Evolutionary conservation across 2,888 invertebrate species (phyloP), one percentile per base, ranked within the genome.

Genomic region (Xiphydria camelus): DNA sequence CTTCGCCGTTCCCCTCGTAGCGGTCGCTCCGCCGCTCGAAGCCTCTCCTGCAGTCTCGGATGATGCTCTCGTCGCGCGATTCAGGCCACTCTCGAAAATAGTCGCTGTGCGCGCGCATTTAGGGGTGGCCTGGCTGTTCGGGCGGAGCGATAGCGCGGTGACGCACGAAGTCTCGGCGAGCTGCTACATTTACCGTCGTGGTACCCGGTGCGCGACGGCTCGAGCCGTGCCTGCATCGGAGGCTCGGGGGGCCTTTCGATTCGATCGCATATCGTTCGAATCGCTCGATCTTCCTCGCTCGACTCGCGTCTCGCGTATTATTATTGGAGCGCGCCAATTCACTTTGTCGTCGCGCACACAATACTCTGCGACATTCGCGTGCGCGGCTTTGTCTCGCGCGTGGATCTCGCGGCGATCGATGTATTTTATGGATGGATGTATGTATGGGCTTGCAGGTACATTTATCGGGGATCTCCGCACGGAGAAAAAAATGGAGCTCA

Each of bases 71-170:
- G n/a, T n/a, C 55, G 55, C 59, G 42, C 51, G 47, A 59, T 59
- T 52, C 62, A 66, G 64, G 66, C 59, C 66, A 61, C 45, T 47
- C 54, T 52, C 62, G 57, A 64, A 66, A 66, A 66, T 66, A 66
- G 66, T 62, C 57, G 44, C 40, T 49, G 26, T 26, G 45, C 47
- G 55, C 36, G 45, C 47, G 55, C 55, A 49, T 62, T 62, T 55
- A 36, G 41, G 55, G 51, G 47, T 55, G 53, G 48, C 49, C 38
- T 51, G 31, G 47, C 53, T 44, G 53, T 48, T 55, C 49, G 50
- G 49, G 53, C 49, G 48, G 49, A 48, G 26, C 41, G 47, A 49
- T 51, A 51, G n/a, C 46, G 49, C 47, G 22, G 46, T 59, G 59
- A 59, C 57, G 57, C 55, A 53, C 49, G 39, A 43, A 45, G n/a